These are phyloP conservation scores for Chaetoderma sp. DNA, from an alignment of 2,888 invertebrate genomes.

Conservation along the genomic window DNA sequence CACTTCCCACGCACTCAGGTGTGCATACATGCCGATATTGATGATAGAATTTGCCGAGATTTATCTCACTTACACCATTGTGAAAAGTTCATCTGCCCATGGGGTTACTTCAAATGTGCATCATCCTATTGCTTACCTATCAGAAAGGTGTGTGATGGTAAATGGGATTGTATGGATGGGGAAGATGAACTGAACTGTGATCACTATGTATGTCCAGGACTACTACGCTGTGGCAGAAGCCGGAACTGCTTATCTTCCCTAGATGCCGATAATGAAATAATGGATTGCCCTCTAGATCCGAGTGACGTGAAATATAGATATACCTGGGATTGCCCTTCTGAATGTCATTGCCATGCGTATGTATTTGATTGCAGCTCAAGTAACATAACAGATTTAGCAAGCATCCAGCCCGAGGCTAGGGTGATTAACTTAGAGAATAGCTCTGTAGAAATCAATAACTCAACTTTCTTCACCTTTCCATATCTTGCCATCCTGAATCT, in stretches of 20 bases:
- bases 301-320: not conserved
- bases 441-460: not conserved
- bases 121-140: not conserved
- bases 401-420: not conserved
- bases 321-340: not conserved
- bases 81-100: not conserved
- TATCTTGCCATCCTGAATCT: not conserved
- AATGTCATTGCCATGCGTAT: not conserved
- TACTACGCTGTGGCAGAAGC: not conserved
- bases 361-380: not conserved
- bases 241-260: not conserved
- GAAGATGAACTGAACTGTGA: not conserved
- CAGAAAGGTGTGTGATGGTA: not conserved
- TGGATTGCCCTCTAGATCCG: not conserved
- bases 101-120: not conserved
- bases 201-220: not conserved
- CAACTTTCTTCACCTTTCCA: not conserved
- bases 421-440: not conserved
- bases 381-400: not conserved
- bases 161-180: not conserved
- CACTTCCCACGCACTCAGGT: not conserved
- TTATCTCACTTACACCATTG: not conserved
- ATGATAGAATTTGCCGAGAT: not conserved
- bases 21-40: not conserved
- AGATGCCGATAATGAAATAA: not conserved